Evolutionary conservation across 2,797 vertebrate species (phyloP), one percentile per base, ranked within the genome.

Genomic region (Sciurus carolinensis): DNA sequence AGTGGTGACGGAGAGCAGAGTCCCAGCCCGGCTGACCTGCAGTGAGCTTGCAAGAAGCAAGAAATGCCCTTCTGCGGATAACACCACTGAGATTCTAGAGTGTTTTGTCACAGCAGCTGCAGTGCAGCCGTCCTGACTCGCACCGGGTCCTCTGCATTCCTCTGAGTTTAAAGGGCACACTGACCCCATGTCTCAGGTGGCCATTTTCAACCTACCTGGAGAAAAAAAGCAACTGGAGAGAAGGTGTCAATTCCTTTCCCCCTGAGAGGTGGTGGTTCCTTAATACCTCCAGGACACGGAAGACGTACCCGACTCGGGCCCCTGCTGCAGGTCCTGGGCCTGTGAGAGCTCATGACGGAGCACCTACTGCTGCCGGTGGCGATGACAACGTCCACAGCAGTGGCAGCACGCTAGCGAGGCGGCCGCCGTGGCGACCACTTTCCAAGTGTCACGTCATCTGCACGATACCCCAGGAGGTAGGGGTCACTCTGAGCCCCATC

Each of bases 301-400:
- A 64, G 33, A 30, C 3, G 30, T 20, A 24, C 54, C 5, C 3
- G 79, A 57, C 22, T 15, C 54, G 33, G 12, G 28, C 14, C 66
- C 44, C 47, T 20, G 28, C 69, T 28, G 47, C 47, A 12, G 28
- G 17, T 12, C 1, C 79, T 13, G 18, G 64, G 57, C 64, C 36
- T 24, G 11, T 2, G 10, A 9, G 14, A 30, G 42, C 28, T 10
- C 50, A 10, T 7, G 1, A 0, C 1, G 42, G 8, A 64, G 11
- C 3, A 14, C 76, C 15, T 0, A 0, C 11, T 18, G 3, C n/a
- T 17, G 1, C 30, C 3, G 39, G 1, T 33, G 36, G 11, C 10
- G n/a, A 3, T 7, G 2, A 12, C 20, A 39, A 22, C 24, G 14
- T 39, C 3, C 20, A 7, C 13, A 17, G 9, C 12, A 6, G 6